Base-by-base conservation (phyloP, 2,888 invertebrate species). In the Tetanocera ferruginea region DNA sequence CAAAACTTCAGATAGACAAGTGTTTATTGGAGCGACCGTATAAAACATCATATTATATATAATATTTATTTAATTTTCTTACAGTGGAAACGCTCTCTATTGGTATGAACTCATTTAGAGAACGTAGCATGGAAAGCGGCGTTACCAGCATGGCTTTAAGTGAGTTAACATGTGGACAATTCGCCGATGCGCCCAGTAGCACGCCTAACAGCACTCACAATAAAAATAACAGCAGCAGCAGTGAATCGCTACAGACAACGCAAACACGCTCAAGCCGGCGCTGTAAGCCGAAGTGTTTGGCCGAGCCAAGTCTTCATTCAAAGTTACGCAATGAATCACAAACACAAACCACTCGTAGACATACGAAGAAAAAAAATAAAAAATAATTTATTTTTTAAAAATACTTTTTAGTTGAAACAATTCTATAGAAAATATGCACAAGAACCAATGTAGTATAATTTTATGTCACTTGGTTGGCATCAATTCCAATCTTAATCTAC, bases 231-330 rank as follows among this genome's bases (percentile, higher is more conserved):
- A 67, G 4, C 52, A 66, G 19, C 64, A 66, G 19, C 64, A 66
- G 19, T n/a, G 3, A 62, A 5, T 0, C 2, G 11, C 19, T 34
- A 55, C 2, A 5, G 14, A 57, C 67, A 62, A 25, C 52, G 34
- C 25, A 31, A 9, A 17, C n/a, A n/a, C 60, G 81, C 3, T 76
- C 81, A 14, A 70, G 66, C 34, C 81, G 82, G 9, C 75, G 57
- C 8, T 81, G 81, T 51, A 78, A 70, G 31, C 82, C 81, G 28
- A 78, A 9, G 76, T 34, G n/a, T 37, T 77, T 82, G 2, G 25
- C 28, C 9, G 82, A 82, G 51, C 79, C 76, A 9, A 76, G 3
- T 11, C 17, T 79, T 23, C 17, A 0, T 0, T 0, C 1, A 9
- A 81, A 82, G 55, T 9, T 81, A 5, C 75, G 82, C 37, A 80